Evolutionary conservation across 1,140 invertebrate genomes (phyloP).

Genomic region (Coelopa frigida): DNA sequence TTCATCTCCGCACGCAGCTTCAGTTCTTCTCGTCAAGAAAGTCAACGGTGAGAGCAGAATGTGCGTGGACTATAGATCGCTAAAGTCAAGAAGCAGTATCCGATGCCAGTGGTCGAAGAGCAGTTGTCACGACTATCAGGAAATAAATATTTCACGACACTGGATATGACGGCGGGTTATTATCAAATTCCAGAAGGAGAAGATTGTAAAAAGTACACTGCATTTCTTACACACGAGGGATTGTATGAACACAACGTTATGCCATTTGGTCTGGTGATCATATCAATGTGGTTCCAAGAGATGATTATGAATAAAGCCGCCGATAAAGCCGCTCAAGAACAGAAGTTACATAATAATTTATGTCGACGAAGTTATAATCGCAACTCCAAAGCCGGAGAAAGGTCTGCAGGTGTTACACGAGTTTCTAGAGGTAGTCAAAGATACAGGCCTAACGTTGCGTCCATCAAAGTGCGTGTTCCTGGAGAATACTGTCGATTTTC

Average conservation of each 20-base stretch:
- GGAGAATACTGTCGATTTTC: background rate
- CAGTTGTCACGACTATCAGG: constrained; percentile 1
- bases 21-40: constrained; percentile 48
- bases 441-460: constrained; percentile 11
- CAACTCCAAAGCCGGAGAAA: constrained; percentile 14
- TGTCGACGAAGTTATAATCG: constrained; percentile 17
- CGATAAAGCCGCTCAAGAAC: constrained; percentile 9
- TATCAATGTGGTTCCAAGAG: constrained; percentile 23
- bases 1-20: constrained; percentile 44
- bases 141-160: constrained; percentile 1
- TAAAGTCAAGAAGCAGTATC: constrained; percentile 14
- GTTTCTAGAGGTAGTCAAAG: constrained; percentile 14
- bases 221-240: constrained; percentile 20
- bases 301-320: constrained; percentile 36
- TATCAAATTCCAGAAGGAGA: constrained; percentile 7
- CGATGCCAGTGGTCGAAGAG: constrained; percentile 6
- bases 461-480: constrained; percentile 4
- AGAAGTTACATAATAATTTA: constrained; percentile 14
- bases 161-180: constrained; percentile 3
- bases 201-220: constrained; percentile 10
- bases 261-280: constrained; percentile 47
- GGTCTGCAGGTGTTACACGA: constrained; percentile 16
- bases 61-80: constrained; percentile 21
- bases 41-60: constrained; percentile 27
- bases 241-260: constrained; percentile 37